These are phyloP conservation scores for Cheilosia urbana DNA, from an alignment of 2,888 invertebrate genomes.

Conservation along the genomic window DNA sequence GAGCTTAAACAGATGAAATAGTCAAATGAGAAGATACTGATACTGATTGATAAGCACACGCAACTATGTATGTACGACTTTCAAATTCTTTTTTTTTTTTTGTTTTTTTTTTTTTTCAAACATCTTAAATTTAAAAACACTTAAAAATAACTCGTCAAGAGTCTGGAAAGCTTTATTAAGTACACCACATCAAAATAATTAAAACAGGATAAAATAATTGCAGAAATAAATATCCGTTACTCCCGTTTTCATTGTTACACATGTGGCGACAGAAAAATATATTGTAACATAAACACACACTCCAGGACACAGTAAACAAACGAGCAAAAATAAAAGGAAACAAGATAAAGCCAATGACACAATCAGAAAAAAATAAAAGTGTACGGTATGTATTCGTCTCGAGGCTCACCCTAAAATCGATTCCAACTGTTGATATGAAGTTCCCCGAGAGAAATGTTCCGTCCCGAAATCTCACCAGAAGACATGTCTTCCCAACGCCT, in stretches of 20 bases:
- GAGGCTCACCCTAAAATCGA: constrained; percentile 96
- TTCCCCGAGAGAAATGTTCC: constrained; percentile 96
- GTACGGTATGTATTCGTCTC: constrained; percentile 2
- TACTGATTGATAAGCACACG: too few species aligned
- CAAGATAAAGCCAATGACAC: constrained; percentile 12
- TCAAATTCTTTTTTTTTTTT: too few species aligned
- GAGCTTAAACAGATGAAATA: too few species aligned
- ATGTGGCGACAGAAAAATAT: background rate
- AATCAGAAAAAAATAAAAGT: constrained; percentile 15
- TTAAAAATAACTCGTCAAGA: too few species aligned
- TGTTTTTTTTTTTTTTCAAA: too few species aligned
- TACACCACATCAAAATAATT: background rate
- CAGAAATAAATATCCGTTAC: constrained; percentile 16
- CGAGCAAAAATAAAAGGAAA: background rate
- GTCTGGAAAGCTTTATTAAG: background rate
- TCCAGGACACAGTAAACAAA: background rate
- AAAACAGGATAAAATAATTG: constrained; percentile 1
- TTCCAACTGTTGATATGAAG: constrained; percentile 98
- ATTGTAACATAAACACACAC: background rate
- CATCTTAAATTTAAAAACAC: too few species aligned
- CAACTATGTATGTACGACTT: too few species aligned
- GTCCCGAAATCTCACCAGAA: constrained; percentile 96
- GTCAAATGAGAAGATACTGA: too few species aligned
- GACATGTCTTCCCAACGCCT: constrained; percentile 97
- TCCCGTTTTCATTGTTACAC: background rate